Evolutionary conservation across 2,888 invertebrate genomes (phyloP).

Genomic region (Empis stercorea): DNA sequence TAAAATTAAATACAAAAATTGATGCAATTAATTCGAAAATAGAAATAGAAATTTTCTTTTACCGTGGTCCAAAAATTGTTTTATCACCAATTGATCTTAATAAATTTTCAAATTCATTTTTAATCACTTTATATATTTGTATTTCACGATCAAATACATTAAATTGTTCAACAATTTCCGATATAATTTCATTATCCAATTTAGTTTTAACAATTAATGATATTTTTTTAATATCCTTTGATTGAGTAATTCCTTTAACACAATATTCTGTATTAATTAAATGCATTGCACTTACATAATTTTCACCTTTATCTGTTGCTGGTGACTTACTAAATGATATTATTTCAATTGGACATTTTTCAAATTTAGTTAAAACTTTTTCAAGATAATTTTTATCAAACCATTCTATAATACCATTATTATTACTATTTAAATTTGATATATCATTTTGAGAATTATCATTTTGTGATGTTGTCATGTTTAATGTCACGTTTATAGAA

Average conservation of each 20-base stretch:
- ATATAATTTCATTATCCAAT: conserved; percentile 17
- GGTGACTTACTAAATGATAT: conserved; percentile 16
- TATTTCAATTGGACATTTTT: conserved; percentile 6
- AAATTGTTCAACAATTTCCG: conserved; percentile 20
- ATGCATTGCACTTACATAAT: conserved; percentile 22
- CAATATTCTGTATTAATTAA: conserved; percentile 17
- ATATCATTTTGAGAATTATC: too few species aligned
- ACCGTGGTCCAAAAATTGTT: conserved; percentile 22
- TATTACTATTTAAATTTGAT: too few species aligned
- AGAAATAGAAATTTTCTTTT: conserved; percentile 3
- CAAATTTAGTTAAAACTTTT: background rate
- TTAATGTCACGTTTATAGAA: too few species aligned
- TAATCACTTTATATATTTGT: conserved; percentile 19
- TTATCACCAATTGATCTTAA: conserved; percentile 17
- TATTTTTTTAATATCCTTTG: conserved; percentile 8
- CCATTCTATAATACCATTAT: background rate
- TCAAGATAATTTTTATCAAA: background rate
- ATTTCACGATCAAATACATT: conserved; percentile 21
- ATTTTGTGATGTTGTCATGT: too few species aligned
- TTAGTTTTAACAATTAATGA: conserved; percentile 22
- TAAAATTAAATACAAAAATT: conserved; percentile 8
- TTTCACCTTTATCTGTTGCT: conserved; percentile 23
- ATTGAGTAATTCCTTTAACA: conserved; percentile 5
- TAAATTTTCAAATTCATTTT: conserved; percentile 15
- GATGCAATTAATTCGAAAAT: background rate